Evolutionary conservation across 2,888 invertebrate genomes (phyloP).

Genomic region (Dynastes tityus): DNA sequence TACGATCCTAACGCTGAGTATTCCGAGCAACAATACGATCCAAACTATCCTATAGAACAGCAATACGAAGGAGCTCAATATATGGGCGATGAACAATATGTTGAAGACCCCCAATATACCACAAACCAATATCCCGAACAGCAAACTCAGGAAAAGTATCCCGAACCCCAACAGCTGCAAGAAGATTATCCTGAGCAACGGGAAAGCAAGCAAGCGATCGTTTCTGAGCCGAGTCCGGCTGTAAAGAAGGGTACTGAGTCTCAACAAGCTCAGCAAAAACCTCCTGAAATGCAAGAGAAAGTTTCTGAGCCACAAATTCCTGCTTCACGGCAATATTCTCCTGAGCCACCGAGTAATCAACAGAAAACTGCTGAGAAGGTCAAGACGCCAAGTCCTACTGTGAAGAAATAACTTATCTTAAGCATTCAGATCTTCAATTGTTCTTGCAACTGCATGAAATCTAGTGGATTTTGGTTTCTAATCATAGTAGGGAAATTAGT

Average conservation of each 20-base stretch:
- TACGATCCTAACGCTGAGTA: constrained; percentile 56
- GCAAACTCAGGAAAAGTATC: neutral
- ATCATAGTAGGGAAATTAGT: no score
- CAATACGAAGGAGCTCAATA: constrained; percentile 63
- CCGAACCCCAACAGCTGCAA: neutral
- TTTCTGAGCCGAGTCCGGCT: neutral
- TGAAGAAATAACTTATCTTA: constrained; percentile 13
- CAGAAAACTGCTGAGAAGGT: constrained; percentile 26
- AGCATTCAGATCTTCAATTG: neutral
- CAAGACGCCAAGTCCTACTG: constrained; percentile 15
- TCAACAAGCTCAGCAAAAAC: neutral
- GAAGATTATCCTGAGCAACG: constrained; percentile 8
- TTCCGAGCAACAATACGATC: constrained; percentile 54
- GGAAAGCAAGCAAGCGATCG: neutral
- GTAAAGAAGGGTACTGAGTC: neutral
- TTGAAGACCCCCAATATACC: constrained; percentile 61
- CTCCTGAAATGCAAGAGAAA: neutral
- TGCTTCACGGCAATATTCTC: neutral
- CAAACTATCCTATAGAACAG: constrained; percentile 61
- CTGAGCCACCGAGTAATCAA: constrained; percentile 14
- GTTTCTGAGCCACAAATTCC: neutral
- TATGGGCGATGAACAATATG: constrained; percentile 64
- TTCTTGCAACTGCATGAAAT: neutral
- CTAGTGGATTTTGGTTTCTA: neutral
- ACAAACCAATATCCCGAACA: constrained; percentile 56